Conservation (phyloP, 2,888 invertebrate species). For the Mactromeris polynyma region DNA sequence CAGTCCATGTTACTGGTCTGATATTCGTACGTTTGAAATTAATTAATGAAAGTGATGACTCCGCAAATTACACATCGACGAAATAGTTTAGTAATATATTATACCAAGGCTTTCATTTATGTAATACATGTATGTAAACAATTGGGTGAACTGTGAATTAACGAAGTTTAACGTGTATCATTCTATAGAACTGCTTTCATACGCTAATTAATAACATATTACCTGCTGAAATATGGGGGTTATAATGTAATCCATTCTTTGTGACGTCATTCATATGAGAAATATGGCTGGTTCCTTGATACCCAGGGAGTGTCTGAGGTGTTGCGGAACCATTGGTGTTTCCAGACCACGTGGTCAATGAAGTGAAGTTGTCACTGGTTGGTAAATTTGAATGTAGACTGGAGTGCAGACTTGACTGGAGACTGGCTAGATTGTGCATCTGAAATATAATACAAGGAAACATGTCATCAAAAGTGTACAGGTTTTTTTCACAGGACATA, state of each 20-base stretch:
- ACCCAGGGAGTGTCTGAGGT: slow-evolving; percentile 71
- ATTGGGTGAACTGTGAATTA: too few relatives aligned
- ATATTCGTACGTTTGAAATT: too few relatives aligned
- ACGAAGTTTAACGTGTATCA: too few relatives aligned
- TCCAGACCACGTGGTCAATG: slow-evolving; percentile 75
- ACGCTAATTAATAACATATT: too few relatives aligned
- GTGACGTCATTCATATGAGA: slow-evolving; percentile 79
- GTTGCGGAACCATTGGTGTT: slow-evolving; percentile 65
- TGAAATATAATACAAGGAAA: slow-evolving; percentile 41
- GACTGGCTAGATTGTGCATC: slow-evolving; percentile 75
- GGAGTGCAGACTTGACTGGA: slow-evolving; percentile 53
- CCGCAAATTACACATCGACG: too few relatives aligned
- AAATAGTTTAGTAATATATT: too few relatives aligned
- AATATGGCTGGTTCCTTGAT: slow-evolving; percentile 70
- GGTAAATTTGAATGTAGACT: slow-evolving; percentile 47
- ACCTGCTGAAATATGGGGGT: slow-evolving; percentile 69
- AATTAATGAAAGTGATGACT: too few relatives aligned
- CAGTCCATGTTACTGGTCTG: too few relatives aligned
- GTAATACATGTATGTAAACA: too few relatives aligned
- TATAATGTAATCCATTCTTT: slow-evolving; percentile 72
- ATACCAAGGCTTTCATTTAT: too few relatives aligned
- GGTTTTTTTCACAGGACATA: too few relatives aligned
- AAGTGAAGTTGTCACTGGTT: slow-evolving; percentile 53
- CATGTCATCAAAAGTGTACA: neutral
- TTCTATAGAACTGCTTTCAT: too few relatives aligned